Evolutionary conservation across 2,888 invertebrate genomes (phyloP), one percentile per base, ranked within the genome.

Genomic region (Fragum whitleyi): DNA sequence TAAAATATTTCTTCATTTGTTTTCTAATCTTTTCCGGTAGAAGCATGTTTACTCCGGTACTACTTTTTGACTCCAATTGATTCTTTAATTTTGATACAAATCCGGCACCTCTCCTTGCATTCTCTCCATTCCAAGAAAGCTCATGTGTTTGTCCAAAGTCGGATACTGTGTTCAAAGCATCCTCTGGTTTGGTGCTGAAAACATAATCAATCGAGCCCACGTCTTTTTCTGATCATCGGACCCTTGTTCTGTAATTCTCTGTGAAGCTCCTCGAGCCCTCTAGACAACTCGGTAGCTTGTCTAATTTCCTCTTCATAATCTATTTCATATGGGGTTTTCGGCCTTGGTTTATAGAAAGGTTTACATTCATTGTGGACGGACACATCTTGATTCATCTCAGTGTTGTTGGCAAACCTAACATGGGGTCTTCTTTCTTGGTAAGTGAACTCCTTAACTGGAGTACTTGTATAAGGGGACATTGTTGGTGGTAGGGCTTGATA

Each of bases 21-120:
- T 36, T 65, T 23, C 65, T 39, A 42, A 65, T 65, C 23, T 65
- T 65, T 23, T 65, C 65, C 5, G 65, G 65, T 2, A 65, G 39
- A 6, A 42, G 28, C n/a, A 42, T 29, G 42, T 23, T 65, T n/a
- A 42, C 19, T 11, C 11, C 39, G 16, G 47, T 47, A n/a, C 11
- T 26, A 21, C 26, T 42, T 26, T 65, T 39, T 16, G 39, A 14
- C 16, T 29, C 62, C 3, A 19, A 14, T 21, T 65, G 19, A 3
- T 65, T 23, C 11, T 65, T 39, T 1, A 39, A n/a, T 16, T 65
- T 65, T 2, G 65, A 65, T 14, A 36, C 36, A 26, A 42, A 65
- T 42, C 65, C 65, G 11, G 36, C 39, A 3, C 65, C 65, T 42
- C 65, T n/a, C 21, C 65, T 65, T n/a, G 65, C 39, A 14, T 36